Base-by-base conservation (phyloP, 1,140 invertebrate species). In the Heliconius hewitsoni region DNA sequence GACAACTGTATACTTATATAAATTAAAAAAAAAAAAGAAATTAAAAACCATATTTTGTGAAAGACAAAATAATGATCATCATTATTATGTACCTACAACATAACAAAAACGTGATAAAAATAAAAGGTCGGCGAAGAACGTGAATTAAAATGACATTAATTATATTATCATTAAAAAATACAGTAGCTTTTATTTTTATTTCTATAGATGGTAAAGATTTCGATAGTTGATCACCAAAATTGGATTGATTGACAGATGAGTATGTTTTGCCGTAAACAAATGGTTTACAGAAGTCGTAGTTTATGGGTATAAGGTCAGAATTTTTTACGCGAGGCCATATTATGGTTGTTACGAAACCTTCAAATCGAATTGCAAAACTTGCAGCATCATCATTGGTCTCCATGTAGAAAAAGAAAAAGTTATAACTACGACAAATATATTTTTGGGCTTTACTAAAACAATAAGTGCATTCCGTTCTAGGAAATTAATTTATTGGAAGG, bases 161-260 rank as follows among this genome's bases (percentile, higher is more conserved):
- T 86, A 84, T 74, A 76, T 77, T 78, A 74, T 73, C 79, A 30
- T 66, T 79, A 78, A 82, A 85, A 83, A 82, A 78, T 72, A 76
- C 76, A 37, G 76, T 55, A 60, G 34, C 74, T 70, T 75, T 46
- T 46, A 2, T 16, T 86, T 85, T 84, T 81, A 81, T 84, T 73
- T 87, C 88, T 87, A 74, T 85, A 91, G 85, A 92, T 85, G 89
- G 87, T 82, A 83, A 82, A 76, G 86, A 87, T 89, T 92, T 90
- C 90, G 90, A 87, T 85, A 86, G 82, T 76, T 80, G 80, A 84
- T 85, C 74, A 76, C 89, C 87, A 84, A 89, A 91, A 90, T 83
- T 87, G 82, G 88, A 86, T 86, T 91, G 91, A 93, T 91, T 93
- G 89, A 90, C 91, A 90, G 87, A 77, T 82, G 71, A 82, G 83